Base-by-base conservation (phyloP, 2,113 vertebrate species). In the Petroica traversi region DNA sequence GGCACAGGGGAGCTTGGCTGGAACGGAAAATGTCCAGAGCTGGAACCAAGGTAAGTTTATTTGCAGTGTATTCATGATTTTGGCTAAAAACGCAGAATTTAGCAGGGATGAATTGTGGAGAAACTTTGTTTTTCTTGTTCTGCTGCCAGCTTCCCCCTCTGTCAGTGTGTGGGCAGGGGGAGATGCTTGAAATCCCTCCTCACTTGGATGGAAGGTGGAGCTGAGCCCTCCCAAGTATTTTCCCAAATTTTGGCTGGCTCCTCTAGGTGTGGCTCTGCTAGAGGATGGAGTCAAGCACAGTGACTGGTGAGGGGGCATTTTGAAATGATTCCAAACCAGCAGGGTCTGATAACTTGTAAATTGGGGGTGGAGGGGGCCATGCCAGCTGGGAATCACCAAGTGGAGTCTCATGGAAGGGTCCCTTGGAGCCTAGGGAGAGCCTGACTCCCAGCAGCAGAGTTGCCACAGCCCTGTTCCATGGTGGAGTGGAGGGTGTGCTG, bases 11-110 rank as follows among this genome's bases (percentile, higher is more conserved):
- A 94, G 95, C 92, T 94, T 81, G 43, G 81, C 88, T 88, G 89
- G 93, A 88, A 74, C 68, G 1, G 81, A 98, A 94, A 93, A 98
- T 98, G 98, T 98, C 97, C 93, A 97, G 97, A 95, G 90, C 95
- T 78, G 97, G 94, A 95, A 83, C 89, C 93, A 97, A 97, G 98
- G 98, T 98, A 97, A 93, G 98, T 92, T 78, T 78, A 41, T 71
- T 75, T 90, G 92, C 46, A 71, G 49, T 45, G 33, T 61, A 5
- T 26, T 23, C 7, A 1, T 5, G 36, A 63, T 43, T 43, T 58
- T 45, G 78, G 45, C 52, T 58, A 34, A 20, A 59, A 68, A 25
- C 14, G 45, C 14, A 22, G 41, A 41, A 62, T 76, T 84, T 46
- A 8, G 3, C 16, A 34, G 54, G 75, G 29, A 19, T 45, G 81